Conservation (phyloP, 1,140 invertebrate genomes). For the Aplysia californica region DNA sequence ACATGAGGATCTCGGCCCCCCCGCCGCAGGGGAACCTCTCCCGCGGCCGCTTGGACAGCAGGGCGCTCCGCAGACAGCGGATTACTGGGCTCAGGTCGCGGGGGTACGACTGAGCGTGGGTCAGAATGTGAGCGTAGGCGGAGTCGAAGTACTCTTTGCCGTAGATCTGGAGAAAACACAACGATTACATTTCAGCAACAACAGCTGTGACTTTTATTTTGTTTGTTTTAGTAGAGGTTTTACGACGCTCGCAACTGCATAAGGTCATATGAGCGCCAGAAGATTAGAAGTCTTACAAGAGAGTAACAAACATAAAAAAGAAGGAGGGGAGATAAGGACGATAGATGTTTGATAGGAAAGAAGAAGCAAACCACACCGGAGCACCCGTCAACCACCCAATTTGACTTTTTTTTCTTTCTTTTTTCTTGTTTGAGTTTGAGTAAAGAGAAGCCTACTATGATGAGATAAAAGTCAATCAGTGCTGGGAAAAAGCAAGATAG, state of each 20-base stretch:
- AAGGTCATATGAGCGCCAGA: too few species aligned
- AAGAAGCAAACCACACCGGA: too few species aligned
- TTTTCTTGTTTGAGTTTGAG: background rate
- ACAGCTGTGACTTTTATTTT: background rate
- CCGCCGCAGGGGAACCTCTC: conserved; percentile 58
- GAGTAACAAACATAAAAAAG: too few species aligned
- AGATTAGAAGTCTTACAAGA: too few species aligned
- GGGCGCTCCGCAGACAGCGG: conserved; percentile 57
- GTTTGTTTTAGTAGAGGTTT: too few species aligned
- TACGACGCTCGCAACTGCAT: too few species aligned
- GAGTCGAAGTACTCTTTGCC: conserved; percentile 55
- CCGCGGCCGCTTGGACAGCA: conserved; percentile 61
- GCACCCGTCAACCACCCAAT: too few species aligned
- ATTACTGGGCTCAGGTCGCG: conserved; percentile 61
- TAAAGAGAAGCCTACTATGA: background rate
- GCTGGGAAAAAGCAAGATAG: background rate
- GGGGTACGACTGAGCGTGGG: conserved; percentile 38
- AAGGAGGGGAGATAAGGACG: too few species aligned
- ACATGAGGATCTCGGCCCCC: conserved; percentile 57
- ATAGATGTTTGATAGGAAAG: too few species aligned
- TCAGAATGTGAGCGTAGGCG: conserved; percentile 48
- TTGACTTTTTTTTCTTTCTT: background rate
- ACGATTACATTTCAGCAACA: background rate
- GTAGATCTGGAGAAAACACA: conserved; percentile 25
- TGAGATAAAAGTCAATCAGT: background rate